These are phyloP conservation scores for Falco punctatus DNA, from an alignment of 2,113 vertebrate genomes.

Conservation along the genomic window DNA sequence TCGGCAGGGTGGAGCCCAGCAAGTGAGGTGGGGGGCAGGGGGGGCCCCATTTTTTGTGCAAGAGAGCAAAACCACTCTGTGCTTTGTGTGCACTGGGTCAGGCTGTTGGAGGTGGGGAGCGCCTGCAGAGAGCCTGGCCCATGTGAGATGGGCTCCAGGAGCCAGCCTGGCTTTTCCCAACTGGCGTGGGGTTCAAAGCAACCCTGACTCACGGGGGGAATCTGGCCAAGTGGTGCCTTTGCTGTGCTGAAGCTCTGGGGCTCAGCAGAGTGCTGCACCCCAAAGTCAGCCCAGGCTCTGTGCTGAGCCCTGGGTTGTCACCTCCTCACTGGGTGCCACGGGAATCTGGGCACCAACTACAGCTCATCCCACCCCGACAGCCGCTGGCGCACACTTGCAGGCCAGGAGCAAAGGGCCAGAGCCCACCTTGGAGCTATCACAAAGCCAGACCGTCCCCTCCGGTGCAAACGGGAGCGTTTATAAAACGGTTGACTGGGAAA, in stretches of 20 bases:
- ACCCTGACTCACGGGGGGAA: neutral
- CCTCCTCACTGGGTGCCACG: neutral
- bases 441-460: neutral
- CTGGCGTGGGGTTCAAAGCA: neutral
- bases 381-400: neutral
- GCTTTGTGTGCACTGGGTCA: neutral
- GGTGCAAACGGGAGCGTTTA: rapidly evolving
- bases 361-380: neutral
- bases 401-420: neutral
- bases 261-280: neutral
- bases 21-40: neutral
- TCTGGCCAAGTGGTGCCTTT: neutral
- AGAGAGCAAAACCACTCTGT: neutral
- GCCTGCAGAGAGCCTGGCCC: neutral
- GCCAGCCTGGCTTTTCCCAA: neutral
- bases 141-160: neutral
- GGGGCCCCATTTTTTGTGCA: neutral
- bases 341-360: neutral
- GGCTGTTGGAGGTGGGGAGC: neutral
- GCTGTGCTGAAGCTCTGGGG: neutral
- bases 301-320: neutral
- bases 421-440: rapidly evolving
- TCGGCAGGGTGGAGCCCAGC: neutral
- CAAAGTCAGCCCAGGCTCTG: neutral
- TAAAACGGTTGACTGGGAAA: neutral